These are phyloP conservation scores for Aromia moschata DNA, from an alignment of 2,888 invertebrate genomes.

Conservation along the genomic window DNA sequence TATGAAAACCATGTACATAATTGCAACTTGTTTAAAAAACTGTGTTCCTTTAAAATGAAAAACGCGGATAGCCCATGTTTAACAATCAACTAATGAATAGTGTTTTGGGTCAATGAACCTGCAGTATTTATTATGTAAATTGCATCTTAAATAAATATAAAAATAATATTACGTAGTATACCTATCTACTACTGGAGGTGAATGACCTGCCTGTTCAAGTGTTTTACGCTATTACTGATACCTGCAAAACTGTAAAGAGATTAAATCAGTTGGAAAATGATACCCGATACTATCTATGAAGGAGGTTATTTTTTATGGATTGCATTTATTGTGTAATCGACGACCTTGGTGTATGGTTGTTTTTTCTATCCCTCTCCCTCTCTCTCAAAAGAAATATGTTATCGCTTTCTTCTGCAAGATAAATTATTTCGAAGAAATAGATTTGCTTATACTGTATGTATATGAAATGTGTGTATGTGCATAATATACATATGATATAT, in stretches of 20 bases:
- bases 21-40: neutral
- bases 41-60: neutral
- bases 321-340: neutral
- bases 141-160: conserved; percentile 34
- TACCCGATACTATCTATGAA: neutral
- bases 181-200: conserved; percentile 34
- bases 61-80: conserved; percentile 12
- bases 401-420: no score
- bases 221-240: neutral
- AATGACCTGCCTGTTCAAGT: conserved; percentile 36
- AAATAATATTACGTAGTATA: conserved; percentile 33
- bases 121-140: conserved; percentile 33
- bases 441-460: no score
- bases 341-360: neutral
- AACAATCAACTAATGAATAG: conserved; percentile 36
- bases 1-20: neutral
- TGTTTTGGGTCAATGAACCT: conserved; percentile 37
- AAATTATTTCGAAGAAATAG: no score
- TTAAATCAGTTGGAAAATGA: neutral
- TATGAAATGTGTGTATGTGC: no score
- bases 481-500: no score
- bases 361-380: no score
- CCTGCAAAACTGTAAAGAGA: neutral
- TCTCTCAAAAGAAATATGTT: no score
- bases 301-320: neutral